Evolutionary conservation across 2,797 vertebrate genomes (phyloP), one percentile per base, ranked within the genome.

Genomic region (Danio jaintianensis): DNA sequence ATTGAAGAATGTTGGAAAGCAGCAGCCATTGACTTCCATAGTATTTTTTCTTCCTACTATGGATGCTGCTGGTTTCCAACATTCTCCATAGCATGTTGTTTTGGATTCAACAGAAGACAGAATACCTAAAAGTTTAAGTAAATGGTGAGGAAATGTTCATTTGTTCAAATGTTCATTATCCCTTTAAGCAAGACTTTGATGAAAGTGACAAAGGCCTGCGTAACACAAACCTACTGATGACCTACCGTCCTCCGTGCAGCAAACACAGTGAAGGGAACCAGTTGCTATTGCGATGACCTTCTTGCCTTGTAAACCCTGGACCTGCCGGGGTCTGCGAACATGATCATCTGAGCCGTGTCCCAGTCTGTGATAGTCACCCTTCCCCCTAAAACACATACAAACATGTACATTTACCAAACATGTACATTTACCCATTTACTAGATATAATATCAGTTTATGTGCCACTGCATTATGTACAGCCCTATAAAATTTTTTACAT

Each of bases 271-370:
- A 82, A 99, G 93, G 18, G 98, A 99, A 4, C 98, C 98, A 0
- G 98, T 99, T 73, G 98, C 98, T n/a, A 99, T 97, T 71, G 97
- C 98, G n/a, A 98, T 98, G 86, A 99, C 98, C 87, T 98, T 99
- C 89, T 99, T 99, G 62, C 98, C 98, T 88, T 99, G 98, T 1
- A 99, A 92, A 2, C 97, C 98, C 86, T 99, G 98, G 71, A 99
- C 98, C 91, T 99, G 98, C 76, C 97, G 93, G 43, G 98, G 98
- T 81, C 98, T 91, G 77, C 98, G 94, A 16, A 99, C 98, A 0
- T 99, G 98, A 86, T 99, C 98, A 4, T 99, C 98, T 0, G 98
- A 99, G 82, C 98, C 98, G 2, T 99, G 98, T 74, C 98, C 98
- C 61, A 99, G 89, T 0, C 98, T 94, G 86, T 99, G 98, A 82